Evolutionary conservation across 1,140 invertebrate genomes (phyloP).

Genomic region (Coelopa frigida): DNA sequence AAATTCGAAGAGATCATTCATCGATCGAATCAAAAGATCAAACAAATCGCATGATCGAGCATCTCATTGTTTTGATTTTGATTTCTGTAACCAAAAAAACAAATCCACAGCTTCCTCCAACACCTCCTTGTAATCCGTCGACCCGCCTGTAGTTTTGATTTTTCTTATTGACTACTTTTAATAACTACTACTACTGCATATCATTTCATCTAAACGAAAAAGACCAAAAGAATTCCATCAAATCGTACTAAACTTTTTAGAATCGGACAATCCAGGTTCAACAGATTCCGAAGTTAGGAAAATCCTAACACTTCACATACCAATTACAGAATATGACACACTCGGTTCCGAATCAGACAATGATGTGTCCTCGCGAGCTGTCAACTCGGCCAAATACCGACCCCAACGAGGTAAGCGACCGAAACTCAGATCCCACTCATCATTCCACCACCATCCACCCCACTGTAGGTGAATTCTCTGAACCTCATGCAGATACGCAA

Average conservation of each 20-base stretch:
- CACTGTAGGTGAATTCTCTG: neutral
- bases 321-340: conserved; percentile 80
- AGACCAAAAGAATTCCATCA: conserved; percentile 32
- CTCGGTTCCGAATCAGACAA: conserved; percentile 67
- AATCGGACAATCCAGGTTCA: conserved; percentile 78
- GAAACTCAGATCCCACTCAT: neutral
- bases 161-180: too few species aligned
- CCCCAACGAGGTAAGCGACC: conserved; percentile 47
- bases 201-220: conserved; percentile 21
- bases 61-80: too few species aligned
- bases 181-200: too few species aligned
- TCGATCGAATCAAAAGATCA: too few species aligned
- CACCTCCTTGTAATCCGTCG: too few species aligned
- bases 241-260: conserved; percentile 55
- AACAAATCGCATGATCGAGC: too few species aligned
- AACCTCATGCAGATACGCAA: conserved; percentile 45
- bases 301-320: conserved; percentile 79
- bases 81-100: too few species aligned
- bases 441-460: neutral
- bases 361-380: conserved; percentile 51
- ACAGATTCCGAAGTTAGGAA: conserved; percentile 82
- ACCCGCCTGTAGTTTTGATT: too few species aligned
- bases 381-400: conserved; percentile 54
- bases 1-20: too few species aligned
- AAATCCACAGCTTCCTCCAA: too few species aligned